These are phyloP conservation scores for Eptesicus fuscus DNA, from an alignment of 2,113 vertebrate genomes.

Conservation along the genomic window DNA sequence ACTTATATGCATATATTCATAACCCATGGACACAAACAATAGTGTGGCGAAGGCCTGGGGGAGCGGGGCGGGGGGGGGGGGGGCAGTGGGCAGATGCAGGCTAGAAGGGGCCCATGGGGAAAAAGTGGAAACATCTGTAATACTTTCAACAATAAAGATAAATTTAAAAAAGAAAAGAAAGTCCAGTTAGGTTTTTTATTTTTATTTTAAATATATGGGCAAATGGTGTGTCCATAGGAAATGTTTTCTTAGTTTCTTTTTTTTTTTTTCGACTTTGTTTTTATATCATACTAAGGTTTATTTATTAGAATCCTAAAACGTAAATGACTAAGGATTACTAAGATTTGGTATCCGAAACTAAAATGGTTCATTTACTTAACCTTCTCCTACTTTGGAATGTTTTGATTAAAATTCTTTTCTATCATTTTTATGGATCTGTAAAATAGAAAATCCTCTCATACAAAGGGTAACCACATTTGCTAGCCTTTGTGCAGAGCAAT, in stretches of 20 bases:
- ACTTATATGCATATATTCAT: too few relatives aligned
- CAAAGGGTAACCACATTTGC: background rate
- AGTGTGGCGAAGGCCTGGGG: too few relatives aligned
- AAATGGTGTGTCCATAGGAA: background rate
- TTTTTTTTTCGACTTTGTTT: background rate
- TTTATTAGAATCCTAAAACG: background rate
- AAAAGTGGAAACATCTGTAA: too few relatives aligned
- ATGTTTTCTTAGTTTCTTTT: background rate
- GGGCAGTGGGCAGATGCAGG: too few relatives aligned
- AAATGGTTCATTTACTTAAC: conserved; percentile 1
- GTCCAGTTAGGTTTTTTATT: background rate
- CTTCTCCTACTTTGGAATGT: conserved; percentile 1
- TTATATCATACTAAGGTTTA: background rate
- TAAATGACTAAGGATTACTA: background rate
- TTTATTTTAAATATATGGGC: background rate
- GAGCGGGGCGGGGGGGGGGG: too few relatives aligned
- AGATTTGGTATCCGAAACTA: background rate
- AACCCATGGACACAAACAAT: too few relatives aligned
- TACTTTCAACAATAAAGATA: too few relatives aligned
- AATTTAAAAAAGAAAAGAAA: background rate
- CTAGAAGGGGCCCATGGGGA: too few relatives aligned
- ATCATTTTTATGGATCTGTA: background rate
- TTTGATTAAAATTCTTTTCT: background rate
- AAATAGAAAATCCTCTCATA: background rate
- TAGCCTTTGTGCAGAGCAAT: background rate